Percentiles rank a stretch among this genome's conserved stretches.
Conservation (phyloP, 2,797 vertebrate genomes). For the Sebastes oblongus region DNA sequence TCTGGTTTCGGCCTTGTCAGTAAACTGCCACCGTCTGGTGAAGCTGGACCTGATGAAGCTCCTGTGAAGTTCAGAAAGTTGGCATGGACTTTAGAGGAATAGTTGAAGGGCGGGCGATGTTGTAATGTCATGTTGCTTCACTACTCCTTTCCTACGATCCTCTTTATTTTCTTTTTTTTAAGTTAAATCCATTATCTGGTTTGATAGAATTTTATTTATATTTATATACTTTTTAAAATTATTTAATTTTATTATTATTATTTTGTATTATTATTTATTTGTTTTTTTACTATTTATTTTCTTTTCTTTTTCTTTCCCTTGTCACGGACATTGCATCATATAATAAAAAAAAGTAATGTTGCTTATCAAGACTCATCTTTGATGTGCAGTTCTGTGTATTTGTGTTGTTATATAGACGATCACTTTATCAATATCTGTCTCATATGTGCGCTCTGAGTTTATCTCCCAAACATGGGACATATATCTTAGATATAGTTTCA, state of each 20-base stretch:
- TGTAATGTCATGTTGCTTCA: neutral
- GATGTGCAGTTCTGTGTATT: neutral
- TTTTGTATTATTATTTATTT: no score
- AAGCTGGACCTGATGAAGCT: neutral
- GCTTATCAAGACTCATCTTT: conserved; percentile 4
- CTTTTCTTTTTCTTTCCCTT: no score
- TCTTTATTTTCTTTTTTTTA: no score
- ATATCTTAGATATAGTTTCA: neutral
- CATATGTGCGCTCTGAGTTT: neutral
- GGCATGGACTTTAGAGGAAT: neutral
- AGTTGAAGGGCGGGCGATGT: neutral
- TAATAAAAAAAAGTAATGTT: neutral
- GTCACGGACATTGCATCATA: no score
- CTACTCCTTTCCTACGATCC: no score
- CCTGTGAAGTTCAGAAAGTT: conserved; percentile 1
- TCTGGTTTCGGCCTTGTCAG: conserved; percentile 1
- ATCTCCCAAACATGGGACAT: neutral
- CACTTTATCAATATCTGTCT: neutral
- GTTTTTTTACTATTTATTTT: no score
- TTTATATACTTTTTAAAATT: no score
- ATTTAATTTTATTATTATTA: no score
- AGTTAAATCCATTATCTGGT: no score
- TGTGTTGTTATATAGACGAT: neutral
- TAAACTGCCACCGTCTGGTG: conserved; percentile 18
- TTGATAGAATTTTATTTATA: no score